Conservation (phyloP, 2,888 invertebrate species). For the Drosophila subsilvestris region DNA sequence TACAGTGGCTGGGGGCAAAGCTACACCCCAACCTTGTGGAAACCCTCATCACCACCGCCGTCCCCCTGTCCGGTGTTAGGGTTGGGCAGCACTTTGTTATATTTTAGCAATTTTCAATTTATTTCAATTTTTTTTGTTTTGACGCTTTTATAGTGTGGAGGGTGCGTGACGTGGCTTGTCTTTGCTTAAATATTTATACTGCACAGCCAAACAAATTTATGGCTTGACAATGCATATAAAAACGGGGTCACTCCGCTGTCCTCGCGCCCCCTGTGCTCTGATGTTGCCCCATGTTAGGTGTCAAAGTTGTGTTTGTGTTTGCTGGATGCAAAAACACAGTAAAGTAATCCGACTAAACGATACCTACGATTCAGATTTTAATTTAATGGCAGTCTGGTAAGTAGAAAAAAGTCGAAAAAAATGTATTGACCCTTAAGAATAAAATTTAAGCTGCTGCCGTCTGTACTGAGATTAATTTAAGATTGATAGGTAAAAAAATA, state of each 20-base stretch:
- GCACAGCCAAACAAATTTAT: conserved; percentile 73
- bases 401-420: neutral
- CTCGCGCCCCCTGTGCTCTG: neutral
- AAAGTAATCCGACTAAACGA: neutral
- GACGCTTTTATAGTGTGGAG: conserved; percentile 20
- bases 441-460: too few relatives aligned
- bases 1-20: neutral
- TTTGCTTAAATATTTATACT: conserved; percentile 65
- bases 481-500: too few relatives aligned
- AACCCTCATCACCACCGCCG: conserved; percentile 12
- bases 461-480: too few relatives aligned
- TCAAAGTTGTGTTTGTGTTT: conserved; percentile 46
- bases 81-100: conserved; percentile 53
- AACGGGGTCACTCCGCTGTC: conserved; percentile 49
- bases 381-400: neutral
- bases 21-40: neutral
- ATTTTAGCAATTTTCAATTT: conserved; percentile 72
- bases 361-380: neutral
- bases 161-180: conserved; percentile 57
- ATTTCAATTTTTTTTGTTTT: conserved; percentile 65
- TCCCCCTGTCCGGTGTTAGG: conserved; percentile 19
- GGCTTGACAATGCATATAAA: conserved; percentile 64
- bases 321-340: conserved; percentile 3
- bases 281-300: conserved; percentile 44
- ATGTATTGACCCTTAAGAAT: neutral